A percentile compares a stretch with the other conserved stretches of the same genome.
phyloP scores from a whole-genome alignment of 2,888 invertebrate genomes.

The Icerya purchasi region DNA sequence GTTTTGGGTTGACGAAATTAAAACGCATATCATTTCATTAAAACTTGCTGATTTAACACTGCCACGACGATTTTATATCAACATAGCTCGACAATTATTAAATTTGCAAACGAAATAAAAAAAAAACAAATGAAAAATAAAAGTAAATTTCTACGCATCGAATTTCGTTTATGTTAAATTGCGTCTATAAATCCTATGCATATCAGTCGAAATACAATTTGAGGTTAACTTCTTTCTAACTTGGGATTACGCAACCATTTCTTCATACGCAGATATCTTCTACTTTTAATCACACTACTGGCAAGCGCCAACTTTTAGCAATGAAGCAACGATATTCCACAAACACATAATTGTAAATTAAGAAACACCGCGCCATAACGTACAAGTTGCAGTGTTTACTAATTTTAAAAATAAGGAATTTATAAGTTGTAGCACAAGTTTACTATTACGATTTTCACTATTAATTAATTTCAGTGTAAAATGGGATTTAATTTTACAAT shows the following conservation, averaged over 20 bases:
- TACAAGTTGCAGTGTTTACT: no score
- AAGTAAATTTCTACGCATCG: background rate
- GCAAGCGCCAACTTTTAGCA: background rate
- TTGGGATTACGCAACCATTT: background rate
- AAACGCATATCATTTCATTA: no score
- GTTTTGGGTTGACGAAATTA: no score
- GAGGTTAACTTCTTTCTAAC: background rate
- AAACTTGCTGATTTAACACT: background rate
- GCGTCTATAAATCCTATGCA: background rate
- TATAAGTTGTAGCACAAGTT: no score
- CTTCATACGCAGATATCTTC: background rate
- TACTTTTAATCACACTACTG: constrained; percentile 2
- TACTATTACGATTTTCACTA: no score
- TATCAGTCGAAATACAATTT: background rate
- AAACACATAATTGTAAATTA: no score
- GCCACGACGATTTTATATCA: background rate
- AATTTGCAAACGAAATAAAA: no score
- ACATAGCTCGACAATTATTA: background rate
- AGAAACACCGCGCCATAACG: no score
- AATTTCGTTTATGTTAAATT: background rate
- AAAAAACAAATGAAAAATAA: background rate
- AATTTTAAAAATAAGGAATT: no score
- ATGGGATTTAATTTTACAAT: no score
- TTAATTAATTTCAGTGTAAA: no score
- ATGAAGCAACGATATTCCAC: no score